Percentiles rank a stretch among this genome's conserved stretches.
phyloP scores from a whole-genome alignment of 23 tunicate species.

The Diplosoma virens region DNA sequence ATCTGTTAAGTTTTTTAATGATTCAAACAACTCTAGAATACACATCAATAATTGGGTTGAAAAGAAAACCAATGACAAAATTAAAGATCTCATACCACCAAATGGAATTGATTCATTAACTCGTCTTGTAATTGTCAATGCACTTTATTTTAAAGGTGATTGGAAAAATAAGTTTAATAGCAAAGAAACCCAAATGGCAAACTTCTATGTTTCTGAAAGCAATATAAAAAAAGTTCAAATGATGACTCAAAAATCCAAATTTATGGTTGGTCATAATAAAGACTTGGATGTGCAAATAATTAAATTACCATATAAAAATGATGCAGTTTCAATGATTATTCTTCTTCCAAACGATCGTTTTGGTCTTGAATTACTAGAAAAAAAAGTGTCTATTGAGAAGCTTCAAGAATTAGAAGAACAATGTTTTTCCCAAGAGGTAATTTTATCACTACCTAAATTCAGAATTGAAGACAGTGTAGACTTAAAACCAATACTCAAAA shows the following conservation, averaged over 20 bases:
- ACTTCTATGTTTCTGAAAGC: constrained; percentile 33
- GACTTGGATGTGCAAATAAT: constrained; percentile 45
- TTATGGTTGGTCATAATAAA: constrained; percentile 8
- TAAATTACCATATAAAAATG: constrained; percentile 64
- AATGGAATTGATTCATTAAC: constrained; percentile 40
- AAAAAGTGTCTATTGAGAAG: constrained; percentile 16
- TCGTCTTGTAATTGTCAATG: constrained; percentile 62
- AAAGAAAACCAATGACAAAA: constrained; percentile 49
- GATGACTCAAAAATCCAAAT: constrained; percentile 52
- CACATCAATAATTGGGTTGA: constrained; percentile 68
- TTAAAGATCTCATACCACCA: constrained; percentile 53
- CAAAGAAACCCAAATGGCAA: neutral
- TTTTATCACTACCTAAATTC: constrained; percentile 50
- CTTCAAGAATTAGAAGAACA: neutral
- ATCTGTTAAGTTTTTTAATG: constrained; percentile 10
- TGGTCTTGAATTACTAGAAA: constrained; percentile 45
- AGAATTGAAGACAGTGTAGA: constrained; percentile 38
- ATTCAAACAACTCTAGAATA: constrained; percentile 46
- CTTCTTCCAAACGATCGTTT: constrained; percentile 51
- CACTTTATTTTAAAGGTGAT: constrained; percentile 82
- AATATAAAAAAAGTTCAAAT: constrained; percentile 41
- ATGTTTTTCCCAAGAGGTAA: constrained; percentile 25
- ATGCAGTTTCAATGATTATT: constrained; percentile 43
- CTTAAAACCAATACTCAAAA: constrained; percentile 29
- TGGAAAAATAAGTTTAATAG: constrained; percentile 61